These are phyloP conservation scores for Lepus europaeus DNA, from an alignment of 2,113 vertebrate genomes.

Conservation along the genomic window DNA sequence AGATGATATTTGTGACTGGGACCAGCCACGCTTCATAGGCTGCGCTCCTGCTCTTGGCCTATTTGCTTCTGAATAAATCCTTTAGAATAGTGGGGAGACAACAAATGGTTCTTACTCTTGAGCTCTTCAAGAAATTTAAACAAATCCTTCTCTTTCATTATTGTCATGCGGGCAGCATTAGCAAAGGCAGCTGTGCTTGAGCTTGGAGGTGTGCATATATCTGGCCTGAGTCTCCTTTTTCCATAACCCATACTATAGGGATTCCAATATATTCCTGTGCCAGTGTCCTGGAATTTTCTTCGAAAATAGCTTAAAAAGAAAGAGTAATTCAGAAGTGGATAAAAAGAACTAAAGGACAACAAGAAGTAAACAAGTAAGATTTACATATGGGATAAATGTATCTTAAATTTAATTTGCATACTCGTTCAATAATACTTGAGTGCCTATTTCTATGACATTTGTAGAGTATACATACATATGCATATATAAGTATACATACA, in stretches of 20 bases:
- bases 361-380: conserved; percentile 34
- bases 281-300: conserved; percentile 75
- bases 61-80: conserved; percentile 45
- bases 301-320: conserved; percentile 82
- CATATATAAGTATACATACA: no score
- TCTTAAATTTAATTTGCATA: conserved; percentile 49
- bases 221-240: conserved; percentile 38
- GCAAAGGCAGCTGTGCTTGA: conserved; percentile 67
- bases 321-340: conserved; percentile 40
- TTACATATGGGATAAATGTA: background rate
- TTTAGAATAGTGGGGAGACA: background rate
- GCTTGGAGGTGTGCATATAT: background rate
- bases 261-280: conserved; percentile 2
- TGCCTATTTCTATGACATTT: conserved; percentile 14
- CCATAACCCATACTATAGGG: background rate
- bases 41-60: background rate
- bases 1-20: background rate
- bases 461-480: background rate
- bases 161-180: conserved; percentile 54
- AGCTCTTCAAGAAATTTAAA: conserved; percentile 60
- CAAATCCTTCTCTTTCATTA: conserved; percentile 73
- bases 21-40: background rate
- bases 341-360: conserved; percentile 32
- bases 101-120: conserved; percentile 74
- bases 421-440: conserved; percentile 46